Evolutionary conservation across 2,888 invertebrate genomes (phyloP).

Genomic region (Orthosia incerta): DNA sequence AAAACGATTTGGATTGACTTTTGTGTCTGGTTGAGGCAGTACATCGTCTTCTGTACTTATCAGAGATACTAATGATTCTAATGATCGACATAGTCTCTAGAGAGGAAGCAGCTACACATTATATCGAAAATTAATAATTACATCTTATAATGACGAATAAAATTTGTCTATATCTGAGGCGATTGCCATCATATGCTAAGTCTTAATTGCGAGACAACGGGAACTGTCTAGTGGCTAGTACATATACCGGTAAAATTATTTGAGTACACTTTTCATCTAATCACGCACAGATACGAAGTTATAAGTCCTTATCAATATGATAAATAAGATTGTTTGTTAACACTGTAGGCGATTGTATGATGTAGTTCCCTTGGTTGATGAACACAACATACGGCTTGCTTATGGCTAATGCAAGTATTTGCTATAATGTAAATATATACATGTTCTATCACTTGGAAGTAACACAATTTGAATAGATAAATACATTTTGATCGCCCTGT

Average conservation of each 20-base stretch:
- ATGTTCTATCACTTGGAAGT: constrained; percentile 73
- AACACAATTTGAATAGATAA: constrained; percentile 71
- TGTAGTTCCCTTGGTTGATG: constrained; percentile 77
- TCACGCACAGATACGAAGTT: constrained; percentile 62
- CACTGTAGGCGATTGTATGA: constrained; percentile 71
- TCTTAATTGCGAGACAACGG: constrained; percentile 62
- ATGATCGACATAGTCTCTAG: constrained; percentile 58
- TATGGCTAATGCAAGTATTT: constrained; percentile 78
- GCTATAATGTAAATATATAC: constrained; percentile 72
- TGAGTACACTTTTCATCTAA: constrained; percentile 63
- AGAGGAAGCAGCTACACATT: constrained; percentile 66
- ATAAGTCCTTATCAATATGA: constrained; percentile 68
- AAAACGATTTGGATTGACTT: constrained; percentile 27
- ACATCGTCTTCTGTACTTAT: constrained; percentile 32
- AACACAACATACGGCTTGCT: constrained; percentile 83
- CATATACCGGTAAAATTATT: constrained; percentile 61
- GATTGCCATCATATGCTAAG: constrained; percentile 65
- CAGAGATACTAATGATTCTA: constrained; percentile 62
- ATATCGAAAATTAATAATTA: constrained; percentile 67
- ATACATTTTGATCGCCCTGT: constrained; percentile 82
- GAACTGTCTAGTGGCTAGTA: constrained; percentile 63
- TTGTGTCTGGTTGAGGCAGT: constrained; percentile 21
- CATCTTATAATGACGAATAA: constrained; percentile 64
- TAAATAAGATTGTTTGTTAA: constrained; percentile 73
- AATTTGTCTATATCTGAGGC: constrained; percentile 67